These are phyloP conservation scores for Eueides isabella DNA, from an alignment of 1,140 invertebrate genomes.

Conservation along the genomic window DNA sequence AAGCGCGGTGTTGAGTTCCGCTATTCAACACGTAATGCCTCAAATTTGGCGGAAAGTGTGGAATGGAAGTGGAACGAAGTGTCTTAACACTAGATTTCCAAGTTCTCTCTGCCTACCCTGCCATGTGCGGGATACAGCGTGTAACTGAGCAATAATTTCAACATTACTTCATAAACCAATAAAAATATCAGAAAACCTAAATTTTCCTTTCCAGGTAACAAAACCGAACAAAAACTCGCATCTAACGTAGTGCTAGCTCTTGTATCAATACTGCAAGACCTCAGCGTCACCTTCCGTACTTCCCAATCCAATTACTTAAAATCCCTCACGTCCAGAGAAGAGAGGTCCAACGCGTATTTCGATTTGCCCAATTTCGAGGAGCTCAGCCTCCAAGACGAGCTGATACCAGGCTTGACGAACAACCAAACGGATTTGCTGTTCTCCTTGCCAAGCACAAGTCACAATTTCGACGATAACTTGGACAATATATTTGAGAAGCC, in stretches of 20 bases:
- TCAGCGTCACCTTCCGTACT: conserved; percentile 90
- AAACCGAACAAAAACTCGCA: conserved; percentile 89
- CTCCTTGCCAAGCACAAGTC: conserved; percentile 64
- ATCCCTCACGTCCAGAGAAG: conserved; percentile 93
- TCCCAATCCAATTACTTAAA: conserved; percentile 93
- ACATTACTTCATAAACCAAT: not conserved
- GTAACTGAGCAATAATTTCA: no score
- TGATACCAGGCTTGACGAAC: conserved; percentile 63
- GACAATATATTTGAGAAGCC: conserved; percentile 83
- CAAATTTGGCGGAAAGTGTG: no score
- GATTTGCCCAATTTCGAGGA: conserved; percentile 85
- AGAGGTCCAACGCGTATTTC: conserved; percentile 94
- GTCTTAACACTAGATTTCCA: no score
- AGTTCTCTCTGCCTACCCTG: no score
- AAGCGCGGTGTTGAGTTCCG: no score
- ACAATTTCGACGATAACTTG: conserved; percentile 50
- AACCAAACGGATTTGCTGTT: conserved; percentile 72
- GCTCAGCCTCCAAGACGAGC: conserved; percentile 78
- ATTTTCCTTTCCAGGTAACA: conserved; percentile 75
- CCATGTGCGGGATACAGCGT: no score
- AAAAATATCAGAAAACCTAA: not conserved
- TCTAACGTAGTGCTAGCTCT: conserved; percentile 92
- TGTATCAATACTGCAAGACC: conserved; percentile 91
- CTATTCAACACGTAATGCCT: no score
- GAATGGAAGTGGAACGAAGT: no score